These are phyloP conservation scores for Heliopora coerulea DNA, from an alignment of 92 coral and sea anemone species.

Conservation along the genomic window DNA sequence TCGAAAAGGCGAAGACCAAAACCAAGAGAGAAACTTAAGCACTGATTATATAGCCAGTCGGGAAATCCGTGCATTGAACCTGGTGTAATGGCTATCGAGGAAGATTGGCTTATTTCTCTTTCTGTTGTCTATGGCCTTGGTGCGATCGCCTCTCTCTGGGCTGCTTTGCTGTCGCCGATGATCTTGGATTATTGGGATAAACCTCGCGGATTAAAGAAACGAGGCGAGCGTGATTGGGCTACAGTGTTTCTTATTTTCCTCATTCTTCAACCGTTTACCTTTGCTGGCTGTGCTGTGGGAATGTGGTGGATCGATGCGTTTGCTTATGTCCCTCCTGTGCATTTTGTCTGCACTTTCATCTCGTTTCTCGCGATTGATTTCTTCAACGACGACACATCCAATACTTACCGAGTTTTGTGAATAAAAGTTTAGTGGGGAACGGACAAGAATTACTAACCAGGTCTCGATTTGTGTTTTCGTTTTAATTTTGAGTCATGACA, in stretches of 20 bases:
- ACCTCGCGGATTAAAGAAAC: conserved; percentile 92
- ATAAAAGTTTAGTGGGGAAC: no score
- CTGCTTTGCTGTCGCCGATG: conserved; percentile 83
- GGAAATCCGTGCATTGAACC: background rate
- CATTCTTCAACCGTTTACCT: conserved; percentile 86
- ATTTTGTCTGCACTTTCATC: conserved; percentile 75
- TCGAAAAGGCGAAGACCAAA: no score
- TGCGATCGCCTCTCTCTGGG: conserved; percentile 88
- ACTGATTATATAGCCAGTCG: no score
- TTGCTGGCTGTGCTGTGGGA: conserved; percentile 91
- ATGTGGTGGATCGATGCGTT: conserved; percentile 93
- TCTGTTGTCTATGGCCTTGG: conserved; percentile 93
- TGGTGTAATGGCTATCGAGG: conserved; percentile 69
- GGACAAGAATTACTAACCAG: no score
- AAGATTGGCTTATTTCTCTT: conserved; percentile 96
- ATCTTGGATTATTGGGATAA: conserved; percentile 95
- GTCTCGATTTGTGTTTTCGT: no score
- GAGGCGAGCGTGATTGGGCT: conserved; percentile 92
- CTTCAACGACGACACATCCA: conserved; percentile 84
- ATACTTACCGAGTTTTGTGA: conserved; percentile 81
- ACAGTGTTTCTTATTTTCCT: conserved; percentile 84
- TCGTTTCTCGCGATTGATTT: conserved; percentile 96
- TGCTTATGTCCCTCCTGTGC: conserved; percentile 91
- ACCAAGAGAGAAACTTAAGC: no score
- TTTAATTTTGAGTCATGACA: background rate